Base-by-base conservation (phyloP, 2,113 vertebrate species). In the Cettia cetti region DNA sequence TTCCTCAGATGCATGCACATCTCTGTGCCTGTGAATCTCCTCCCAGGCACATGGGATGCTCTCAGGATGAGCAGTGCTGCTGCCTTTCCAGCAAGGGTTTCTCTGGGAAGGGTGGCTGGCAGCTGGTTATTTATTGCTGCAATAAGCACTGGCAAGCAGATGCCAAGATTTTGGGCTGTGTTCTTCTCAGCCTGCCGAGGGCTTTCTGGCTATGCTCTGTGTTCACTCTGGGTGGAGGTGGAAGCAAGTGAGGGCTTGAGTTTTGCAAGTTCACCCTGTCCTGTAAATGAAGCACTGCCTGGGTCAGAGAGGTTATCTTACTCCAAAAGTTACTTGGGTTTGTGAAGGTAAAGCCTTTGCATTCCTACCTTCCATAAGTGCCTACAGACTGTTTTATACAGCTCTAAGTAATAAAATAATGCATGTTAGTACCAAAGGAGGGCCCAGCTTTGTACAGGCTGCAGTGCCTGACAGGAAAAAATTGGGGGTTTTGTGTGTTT, bases 81-180 rank as follows among this genome's bases (percentile, higher is more conserved):
- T 92, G n/a, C 65, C 40, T 80, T 85, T 69, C 45, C 84, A 91
- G 42, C 4, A 2, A 49, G 72, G 77, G 44, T 66, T 28, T 50
- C 37, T 82, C 40, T 56, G 31, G 39, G 86, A 74, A 76, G 56
- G 39, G 35, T 54, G 61, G 28, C 21, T 30, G 76, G 60, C 91
- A 95, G 91, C 57, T 83, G 86, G n/a, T 81, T 95, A 71, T 75
- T 89, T 78, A 89, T 47, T 84, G 49, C 64, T 3, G 8, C 77
- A 93, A 86, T 82, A 88, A 82, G 71, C 71, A 10, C 37, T 93
- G 90, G 37, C 85, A 88, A 63, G 35, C 11, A 69, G 70, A 54
- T 70, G 27, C 31, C 54, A 70, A 3, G 45, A 33, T 66, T 89
- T 45, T 59, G 44, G 65, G 47, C 27, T 39, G 0, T 19, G 47